Evolutionary conservation across 1,140 invertebrate genomes (phyloP), one percentile per base, ranked within the genome.

Genomic region (Orchesella cincta): DNA sequence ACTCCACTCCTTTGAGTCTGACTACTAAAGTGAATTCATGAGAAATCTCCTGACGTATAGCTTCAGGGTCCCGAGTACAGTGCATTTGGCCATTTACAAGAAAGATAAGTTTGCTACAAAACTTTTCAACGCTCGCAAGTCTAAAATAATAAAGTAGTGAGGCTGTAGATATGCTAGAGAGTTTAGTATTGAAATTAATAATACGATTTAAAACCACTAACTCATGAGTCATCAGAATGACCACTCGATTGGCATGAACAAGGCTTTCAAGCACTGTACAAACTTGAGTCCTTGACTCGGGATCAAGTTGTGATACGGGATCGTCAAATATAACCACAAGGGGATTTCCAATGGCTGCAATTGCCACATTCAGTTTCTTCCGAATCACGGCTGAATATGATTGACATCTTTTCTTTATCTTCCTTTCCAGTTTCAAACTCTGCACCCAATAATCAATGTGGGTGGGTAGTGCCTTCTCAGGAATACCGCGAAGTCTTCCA

Each of bases 331-430:
- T 57, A 5, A 79, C 18, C 2, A 79, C 73, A 64, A 52, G 72
- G 16, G 78, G 78, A 28, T 79, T 72, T 26, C 78, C 78, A 18
- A 79, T 76, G 5, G 62, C 34, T 5, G 78, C 78, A n/a, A 73
- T 23, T 8, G 78, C 75, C n/a, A 79, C 31, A 0, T 33, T 28
- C 26, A 79, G 54, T 36, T 76, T 76, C n/a, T 34, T 73, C 33
- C 39, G 73, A 54, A 76, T 46, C 0, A 35, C 28, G 3, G 29
- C 18, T 1, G 75, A 67, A 51, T 76, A 76, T 0, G 34, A 76
- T 34, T 74, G 52, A 52, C 26, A 79, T n/a, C 28, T 8, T n/a
- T 67, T 23, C 12, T 35, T 74, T 0, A 39, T 52, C 5, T 34
- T 46, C 26, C 70, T 67, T 35, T 79, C 2, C 2, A 79, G 33